These are phyloP conservation scores for Holotrichia oblita DNA, from an alignment of 1,140 invertebrate genomes.

Conservation along the genomic window DNA sequence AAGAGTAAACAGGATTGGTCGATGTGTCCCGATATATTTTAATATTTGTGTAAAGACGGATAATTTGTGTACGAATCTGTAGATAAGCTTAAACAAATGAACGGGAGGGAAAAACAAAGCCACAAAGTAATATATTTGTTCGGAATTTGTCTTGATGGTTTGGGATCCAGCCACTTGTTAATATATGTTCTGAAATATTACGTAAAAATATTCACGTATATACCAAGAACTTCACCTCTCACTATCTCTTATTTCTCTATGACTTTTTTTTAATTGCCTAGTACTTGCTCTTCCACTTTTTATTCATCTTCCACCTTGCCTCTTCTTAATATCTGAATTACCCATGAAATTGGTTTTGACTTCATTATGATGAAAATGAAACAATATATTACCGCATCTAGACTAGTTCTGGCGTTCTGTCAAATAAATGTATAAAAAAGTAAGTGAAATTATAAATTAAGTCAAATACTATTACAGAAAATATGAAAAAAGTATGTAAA, in stretches of 20 bases:
- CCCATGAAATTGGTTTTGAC: not conserved
- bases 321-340: not conserved
- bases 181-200: not conserved
- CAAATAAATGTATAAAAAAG: slow-evolving; percentile 30
- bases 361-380: slow-evolving; percentile 17
- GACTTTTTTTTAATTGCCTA: not conserved
- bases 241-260: not conserved
- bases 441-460: slow-evolving; percentile 30
- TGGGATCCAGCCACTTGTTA: slow-evolving; percentile 23
- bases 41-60: slow-evolving; percentile 42
- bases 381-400: slow-evolving; percentile 16
- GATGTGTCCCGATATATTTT: slow-evolving; percentile 94
- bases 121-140: slow-evolving; percentile 4
- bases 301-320: not conserved
- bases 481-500: slow-evolving; percentile 8
- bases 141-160: slow-evolving; percentile 17
- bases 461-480: slow-evolving; percentile 25
- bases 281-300: not conserved
- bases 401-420: slow-evolving; percentile 32
- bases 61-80: slow-evolving; percentile 25
- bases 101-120: not conserved
- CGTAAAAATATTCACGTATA: slow-evolving; percentile 18
- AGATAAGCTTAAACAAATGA: slow-evolving; percentile 33
- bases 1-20: slow-evolving; percentile 92
- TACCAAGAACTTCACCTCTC: not conserved